Percentiles rank a stretch among this genome's conserved stretches.
These are phyloP conservation scores for Takifugu bimaculatus DNA, from an alignment of 2,113 vertebrate genomes.

Conservation along the genomic window DNA sequence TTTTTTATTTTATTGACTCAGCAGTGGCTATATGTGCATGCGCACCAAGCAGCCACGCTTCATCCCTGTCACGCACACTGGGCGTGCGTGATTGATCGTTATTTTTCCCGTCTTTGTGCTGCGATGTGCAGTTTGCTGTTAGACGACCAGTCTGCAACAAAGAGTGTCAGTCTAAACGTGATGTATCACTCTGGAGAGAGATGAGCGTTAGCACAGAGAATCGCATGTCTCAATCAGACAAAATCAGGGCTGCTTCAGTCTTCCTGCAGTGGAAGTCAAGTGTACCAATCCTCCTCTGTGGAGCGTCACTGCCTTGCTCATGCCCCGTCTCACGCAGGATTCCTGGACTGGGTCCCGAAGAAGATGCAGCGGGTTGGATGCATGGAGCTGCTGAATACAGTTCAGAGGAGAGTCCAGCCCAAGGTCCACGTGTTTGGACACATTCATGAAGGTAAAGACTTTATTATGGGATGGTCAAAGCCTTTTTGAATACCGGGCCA, in stretches of 20 bases:
- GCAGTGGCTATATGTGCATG: conserved; percentile 39
- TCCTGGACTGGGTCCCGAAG: conserved; percentile 96
- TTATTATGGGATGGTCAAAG: too few relatives aligned
- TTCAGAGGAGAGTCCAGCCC: conserved; percentile 92
- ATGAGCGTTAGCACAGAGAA: conserved; percentile 12
- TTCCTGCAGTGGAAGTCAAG: too few relatives aligned
- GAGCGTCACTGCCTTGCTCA: background rate
- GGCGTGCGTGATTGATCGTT: conserved; percentile 54
- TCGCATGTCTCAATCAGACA: background rate
- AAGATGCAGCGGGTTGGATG: conserved; percentile 97
- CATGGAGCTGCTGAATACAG: conserved; percentile 92
- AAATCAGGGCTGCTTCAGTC: too few relatives aligned
- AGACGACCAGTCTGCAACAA: conserved; percentile 20
- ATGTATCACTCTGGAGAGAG: conserved; percentile 20
- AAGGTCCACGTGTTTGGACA: conserved; percentile 94
- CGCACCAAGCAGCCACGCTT: conserved; percentile 32
- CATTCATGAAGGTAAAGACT: conserved; percentile 89
- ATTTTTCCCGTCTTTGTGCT: conserved; percentile 44
- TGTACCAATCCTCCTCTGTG: too few relatives aligned
- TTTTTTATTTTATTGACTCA: conserved; percentile 58
- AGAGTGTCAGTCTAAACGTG: conserved; percentile 16
- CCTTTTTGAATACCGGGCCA: too few relatives aligned
- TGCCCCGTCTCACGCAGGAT: conserved; percentile 72
- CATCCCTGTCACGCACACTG: conserved; percentile 54
- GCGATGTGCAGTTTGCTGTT: conserved; percentile 38